Evolutionary conservation across 2,888 invertebrate genomes (phyloP), one percentile per base, ranked within the genome.

Genomic region (Fabriciana adippe): DNA sequence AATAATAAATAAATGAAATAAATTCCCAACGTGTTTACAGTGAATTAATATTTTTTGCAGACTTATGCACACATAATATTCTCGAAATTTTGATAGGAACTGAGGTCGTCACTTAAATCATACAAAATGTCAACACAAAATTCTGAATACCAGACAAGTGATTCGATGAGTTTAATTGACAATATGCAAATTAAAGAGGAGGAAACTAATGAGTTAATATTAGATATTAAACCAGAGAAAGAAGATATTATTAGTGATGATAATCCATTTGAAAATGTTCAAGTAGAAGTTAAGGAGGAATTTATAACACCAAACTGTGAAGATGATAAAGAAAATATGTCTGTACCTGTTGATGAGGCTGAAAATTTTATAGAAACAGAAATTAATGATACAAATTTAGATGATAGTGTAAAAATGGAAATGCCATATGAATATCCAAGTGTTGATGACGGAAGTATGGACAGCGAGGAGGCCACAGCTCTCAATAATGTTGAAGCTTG

Each of bases 401-500:
- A 71, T 47, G 65, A 73, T 62, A 78, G 77, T 21, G 74, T 87
- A 0, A 87, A 89, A 68, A 76, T 80, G 56, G 88, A 88, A 72
- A 54, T 84, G 2, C 76, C 83, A 0, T 86, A 85, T 78, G 86
- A 87, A 64, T 88, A 84, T 75, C 84, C 87, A 0, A 81, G 78
- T 65, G 85, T 85, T 72, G 87, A 87, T 71, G 89, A 89, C 51
- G 75, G 73, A 3, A 90, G 88, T 67, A 84, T 88, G 76, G 89
- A 90, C 41, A 91, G 90, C 67, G 82, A 83, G 71, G 89, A 90
- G 4, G 87, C 86, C 0, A 75, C 78, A 0, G 91, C 88, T 0
- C 73, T 92, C 35, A 84, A 83, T 15, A 88, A 87, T 67, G 91
- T 91, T 0, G 91, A 92, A 66, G 82, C 88, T 0, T 91, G 90